Conservation (phyloP, 2,113 vertebrate species). For the Tychaedon coryphoeus region DNA sequence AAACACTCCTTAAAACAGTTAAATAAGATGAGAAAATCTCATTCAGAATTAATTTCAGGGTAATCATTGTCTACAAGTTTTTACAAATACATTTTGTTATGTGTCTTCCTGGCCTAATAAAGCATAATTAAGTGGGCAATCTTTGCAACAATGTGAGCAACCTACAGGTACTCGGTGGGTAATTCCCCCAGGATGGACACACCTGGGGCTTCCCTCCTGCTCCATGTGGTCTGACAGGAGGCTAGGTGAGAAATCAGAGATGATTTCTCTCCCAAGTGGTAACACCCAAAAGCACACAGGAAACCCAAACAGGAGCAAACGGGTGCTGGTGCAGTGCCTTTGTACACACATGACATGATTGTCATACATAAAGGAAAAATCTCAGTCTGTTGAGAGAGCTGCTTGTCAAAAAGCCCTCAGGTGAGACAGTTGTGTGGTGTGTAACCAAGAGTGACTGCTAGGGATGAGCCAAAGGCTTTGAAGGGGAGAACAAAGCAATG, state of each 20-base stretch:
- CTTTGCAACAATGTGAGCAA: neutral
- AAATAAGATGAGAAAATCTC: neutral
- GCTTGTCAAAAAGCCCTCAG: neutral
- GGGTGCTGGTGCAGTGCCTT: neutral
- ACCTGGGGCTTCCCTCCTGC: neutral
- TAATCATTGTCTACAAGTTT: neutral
- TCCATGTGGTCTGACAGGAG: neutral
- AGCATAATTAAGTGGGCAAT: neutral
- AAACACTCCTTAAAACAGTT: neutral
- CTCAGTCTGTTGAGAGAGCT: neutral
- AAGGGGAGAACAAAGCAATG: neutral
- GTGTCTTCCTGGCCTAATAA: neutral
- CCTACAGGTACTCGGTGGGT: neutral
- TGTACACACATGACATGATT: neutral
- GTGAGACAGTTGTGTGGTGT: neutral
- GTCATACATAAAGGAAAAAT: neutral
- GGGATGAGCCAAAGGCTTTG: constrained; percentile 2
- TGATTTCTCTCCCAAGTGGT: neutral
- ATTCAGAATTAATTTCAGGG: neutral
- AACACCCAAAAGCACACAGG: neutral
- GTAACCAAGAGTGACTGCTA: neutral
- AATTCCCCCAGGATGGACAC: neutral
- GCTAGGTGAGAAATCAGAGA: neutral
- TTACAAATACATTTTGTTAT: neutral
- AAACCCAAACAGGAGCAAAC: neutral